These are phyloP conservation scores for Ceratina calcarata DNA, from an alignment of 1,140 invertebrate species.

Conservation along the genomic window DNA sequence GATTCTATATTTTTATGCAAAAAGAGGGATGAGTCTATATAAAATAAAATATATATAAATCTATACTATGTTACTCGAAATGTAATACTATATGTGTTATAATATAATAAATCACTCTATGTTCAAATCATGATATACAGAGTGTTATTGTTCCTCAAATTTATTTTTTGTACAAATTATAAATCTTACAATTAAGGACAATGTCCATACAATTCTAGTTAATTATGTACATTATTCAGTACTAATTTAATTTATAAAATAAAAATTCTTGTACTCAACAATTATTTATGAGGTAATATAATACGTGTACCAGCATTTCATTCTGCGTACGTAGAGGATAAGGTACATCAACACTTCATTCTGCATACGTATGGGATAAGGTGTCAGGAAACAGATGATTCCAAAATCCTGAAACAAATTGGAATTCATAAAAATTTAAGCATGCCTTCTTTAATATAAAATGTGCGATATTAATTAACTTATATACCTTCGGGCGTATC, in stretches of 20 bases:
- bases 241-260: background rate
- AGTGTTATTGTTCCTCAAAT: background rate
- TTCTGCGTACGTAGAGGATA: background rate
- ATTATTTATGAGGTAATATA: constrained; percentile 10
- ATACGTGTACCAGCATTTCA: background rate
- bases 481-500: constrained; percentile 75
- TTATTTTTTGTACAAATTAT: constrained; percentile 1
- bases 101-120: constrained; percentile 79
- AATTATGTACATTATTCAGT: too few relatives aligned
- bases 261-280: constrained; percentile 3
- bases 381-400: constrained; percentile 72
- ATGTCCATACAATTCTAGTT: background rate
- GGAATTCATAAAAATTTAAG: background rate
- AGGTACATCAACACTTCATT: constrained; percentile 7
- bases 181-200: constrained; percentile 2
- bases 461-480: constrained; percentile 29
- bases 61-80: constrained; percentile 75
- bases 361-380: background rate
- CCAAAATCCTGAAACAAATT: constrained; percentile 73
- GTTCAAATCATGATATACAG: constrained; percentile 65
- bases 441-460: background rate
- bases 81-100: constrained; percentile 79
- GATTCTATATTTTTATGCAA: constrained; percentile 80
- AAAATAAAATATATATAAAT: constrained; percentile 71
- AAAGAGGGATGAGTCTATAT: constrained; percentile 65